These are phyloP conservation scores for Pagetopsis macropterus DNA, from an alignment of 2,797 vertebrate genomes.

Conservation along the genomic window DNA sequence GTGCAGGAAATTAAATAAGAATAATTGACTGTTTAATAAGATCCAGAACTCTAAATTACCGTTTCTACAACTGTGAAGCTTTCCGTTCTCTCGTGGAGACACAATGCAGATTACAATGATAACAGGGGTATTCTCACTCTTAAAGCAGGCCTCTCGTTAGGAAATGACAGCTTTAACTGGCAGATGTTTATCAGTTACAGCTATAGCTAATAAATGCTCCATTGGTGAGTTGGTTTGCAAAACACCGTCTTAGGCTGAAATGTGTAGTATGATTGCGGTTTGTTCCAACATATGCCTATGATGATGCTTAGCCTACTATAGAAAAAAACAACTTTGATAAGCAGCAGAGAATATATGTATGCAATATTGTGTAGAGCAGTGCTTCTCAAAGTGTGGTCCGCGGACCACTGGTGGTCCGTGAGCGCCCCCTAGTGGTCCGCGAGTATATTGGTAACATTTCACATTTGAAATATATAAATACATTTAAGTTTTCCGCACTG, in stretches of 20 bases:
- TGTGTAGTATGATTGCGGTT: not conserved
- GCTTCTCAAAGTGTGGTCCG: no score
- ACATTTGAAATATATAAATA: no score
- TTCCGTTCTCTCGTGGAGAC: not conserved
- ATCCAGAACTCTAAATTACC: not conserved
- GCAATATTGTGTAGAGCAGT: not conserved
- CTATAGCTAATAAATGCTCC: not conserved
- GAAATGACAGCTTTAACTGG: not conserved
- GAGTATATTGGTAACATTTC: no score
- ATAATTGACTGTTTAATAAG: not conserved
- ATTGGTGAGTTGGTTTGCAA: not conserved
- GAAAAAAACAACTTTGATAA: not conserved
- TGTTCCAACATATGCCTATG: not conserved
- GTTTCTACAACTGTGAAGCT: not conserved
- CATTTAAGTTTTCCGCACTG: no score
- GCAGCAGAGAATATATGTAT: not conserved
- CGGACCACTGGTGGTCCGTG: no score
- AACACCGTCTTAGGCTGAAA: not conserved
- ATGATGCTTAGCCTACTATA: not conserved
- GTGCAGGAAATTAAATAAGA: not conserved
- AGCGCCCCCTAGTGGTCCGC: no score
- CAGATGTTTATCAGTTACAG: not conserved
- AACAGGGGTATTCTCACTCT: not conserved
- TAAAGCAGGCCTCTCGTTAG: not conserved
- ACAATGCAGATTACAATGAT: not conserved